Conservation (phyloP, 2,113 vertebrate species). For the Odontophorus gujanensis region DNA sequence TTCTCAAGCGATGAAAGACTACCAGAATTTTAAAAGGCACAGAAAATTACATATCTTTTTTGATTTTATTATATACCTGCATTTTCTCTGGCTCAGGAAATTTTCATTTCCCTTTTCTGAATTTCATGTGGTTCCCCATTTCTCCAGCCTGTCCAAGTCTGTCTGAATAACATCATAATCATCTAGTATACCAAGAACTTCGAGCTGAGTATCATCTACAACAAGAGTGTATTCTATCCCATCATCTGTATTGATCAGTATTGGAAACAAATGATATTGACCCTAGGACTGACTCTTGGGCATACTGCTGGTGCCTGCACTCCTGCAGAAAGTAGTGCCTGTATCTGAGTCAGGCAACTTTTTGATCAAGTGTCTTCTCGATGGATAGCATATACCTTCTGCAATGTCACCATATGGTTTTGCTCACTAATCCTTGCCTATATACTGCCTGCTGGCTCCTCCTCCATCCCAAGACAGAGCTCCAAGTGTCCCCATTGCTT, state of each 20-base stretch:
- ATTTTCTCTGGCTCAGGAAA: not conserved
- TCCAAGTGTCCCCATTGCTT: not conserved
- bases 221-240: not conserved
- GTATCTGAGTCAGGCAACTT: not conserved
- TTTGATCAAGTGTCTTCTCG: not conserved
- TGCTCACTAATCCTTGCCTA: not conserved
- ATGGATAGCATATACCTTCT: not conserved
- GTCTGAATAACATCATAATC: not conserved
- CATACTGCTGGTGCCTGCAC: not conserved
- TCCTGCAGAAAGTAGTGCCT: not conserved
- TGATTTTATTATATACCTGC: not conserved
- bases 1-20: not conserved
- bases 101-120: not conserved
- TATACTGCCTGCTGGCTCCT: not conserved
- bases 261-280: not conserved
- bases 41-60: not conserved
- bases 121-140: not conserved
- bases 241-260: not conserved
- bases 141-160: not conserved
- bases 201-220: not conserved
- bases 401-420: not conserved
- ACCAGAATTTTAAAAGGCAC: not conserved
- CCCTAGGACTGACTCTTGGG: not conserved
- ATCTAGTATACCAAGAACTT: not conserved
- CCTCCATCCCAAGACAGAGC: not conserved